Conservation (phyloP, 1,140 invertebrate species). For the Drosophila rhopaloa region DNA sequence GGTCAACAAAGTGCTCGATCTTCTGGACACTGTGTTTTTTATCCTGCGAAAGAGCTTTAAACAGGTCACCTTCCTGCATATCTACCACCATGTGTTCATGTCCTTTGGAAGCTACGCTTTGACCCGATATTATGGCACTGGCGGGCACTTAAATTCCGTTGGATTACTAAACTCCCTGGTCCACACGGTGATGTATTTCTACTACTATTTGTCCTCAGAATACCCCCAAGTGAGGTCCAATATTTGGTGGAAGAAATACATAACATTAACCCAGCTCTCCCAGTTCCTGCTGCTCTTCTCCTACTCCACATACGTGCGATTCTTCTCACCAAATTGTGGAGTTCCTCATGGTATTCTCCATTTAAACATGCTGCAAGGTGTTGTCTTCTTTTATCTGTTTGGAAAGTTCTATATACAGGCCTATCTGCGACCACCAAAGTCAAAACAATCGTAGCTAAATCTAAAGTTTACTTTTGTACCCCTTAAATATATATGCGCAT, state of each 20-base stretch:
- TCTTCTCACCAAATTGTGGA: conserved; percentile 88
- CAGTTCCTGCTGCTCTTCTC: conserved; percentile 90
- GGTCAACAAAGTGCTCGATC: conserved; percentile 85
- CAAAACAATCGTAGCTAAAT: conserved; percentile 6
- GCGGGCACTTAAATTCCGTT: conserved; percentile 89
- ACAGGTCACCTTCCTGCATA: conserved; percentile 93
- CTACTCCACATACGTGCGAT: conserved; percentile 87
- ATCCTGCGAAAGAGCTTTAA: conserved; percentile 93
- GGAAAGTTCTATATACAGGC: conserved; percentile 89
- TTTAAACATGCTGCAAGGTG: conserved; percentile 87
- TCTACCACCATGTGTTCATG: conserved; percentile 91
- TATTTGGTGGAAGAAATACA: conserved; percentile 94
- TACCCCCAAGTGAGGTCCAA: conserved; percentile 88
- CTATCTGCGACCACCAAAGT: conserved; percentile 67
- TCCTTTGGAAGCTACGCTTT: conserved; percentile 12
- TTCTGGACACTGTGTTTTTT: conserved; percentile 92
- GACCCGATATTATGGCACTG: conserved; percentile 80
- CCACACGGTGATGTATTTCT: conserved; percentile 92
- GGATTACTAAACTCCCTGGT: conserved; percentile 91
- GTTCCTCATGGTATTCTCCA: conserved; percentile 88
- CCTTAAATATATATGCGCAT: neutral
- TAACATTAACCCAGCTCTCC: conserved; percentile 91
- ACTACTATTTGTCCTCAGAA: conserved; percentile 89
- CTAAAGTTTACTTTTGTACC: neutral
- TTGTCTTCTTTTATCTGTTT: conserved; percentile 92